A percentile compares a stretch with the other conserved stretches of the same genome.
Evolutionary conservation across 1,140 invertebrate genomes (phyloP).

Genomic region (Heliconius nattereri): DNA sequence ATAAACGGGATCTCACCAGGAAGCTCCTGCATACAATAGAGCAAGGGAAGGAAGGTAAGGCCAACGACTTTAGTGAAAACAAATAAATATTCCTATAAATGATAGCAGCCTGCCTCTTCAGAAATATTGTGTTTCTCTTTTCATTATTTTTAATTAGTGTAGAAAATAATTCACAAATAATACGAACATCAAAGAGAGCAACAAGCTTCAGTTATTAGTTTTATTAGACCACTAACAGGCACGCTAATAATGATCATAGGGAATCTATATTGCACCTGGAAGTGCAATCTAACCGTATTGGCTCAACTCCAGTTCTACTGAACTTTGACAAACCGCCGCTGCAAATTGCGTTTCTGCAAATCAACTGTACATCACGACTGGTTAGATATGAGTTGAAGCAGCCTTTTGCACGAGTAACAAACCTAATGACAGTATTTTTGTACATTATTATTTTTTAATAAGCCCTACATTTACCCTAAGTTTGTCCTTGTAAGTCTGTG

Average conservation of each 20-base stretch:
- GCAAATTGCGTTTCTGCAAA: constrained; percentile 53
- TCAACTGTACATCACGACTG: constrained; percentile 34
- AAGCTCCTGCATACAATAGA: constrained; percentile 60
- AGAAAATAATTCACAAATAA: not conserved
- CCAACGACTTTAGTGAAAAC: constrained; percentile 61
- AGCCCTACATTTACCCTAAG: not conserved
- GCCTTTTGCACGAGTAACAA: not conserved
- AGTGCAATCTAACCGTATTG: constrained; percentile 65
- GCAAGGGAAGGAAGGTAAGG: constrained; percentile 62
- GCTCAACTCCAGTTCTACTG: constrained; percentile 73
- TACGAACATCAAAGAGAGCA: not conserved
- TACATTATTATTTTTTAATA: not conserved
- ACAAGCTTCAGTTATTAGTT: not conserved
- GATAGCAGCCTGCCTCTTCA: constrained; percentile 11
- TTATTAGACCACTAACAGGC: constrained; percentile 2
- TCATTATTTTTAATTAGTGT: not conserved
- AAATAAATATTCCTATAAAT: constrained; percentile 49
- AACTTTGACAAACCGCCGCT: constrained; percentile 72
- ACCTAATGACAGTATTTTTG: no score
- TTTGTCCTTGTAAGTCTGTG: constrained; percentile 14
- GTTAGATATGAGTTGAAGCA: constrained; percentile 7
- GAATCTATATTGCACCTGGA: constrained; percentile 63
- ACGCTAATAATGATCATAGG: constrained; percentile 21
- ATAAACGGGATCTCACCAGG: constrained; percentile 72
- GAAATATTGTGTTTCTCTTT: not conserved